Base-by-base conservation (phyloP, 2,113 vertebrate genomes). In the Chlorodrepanis virens region DNA sequence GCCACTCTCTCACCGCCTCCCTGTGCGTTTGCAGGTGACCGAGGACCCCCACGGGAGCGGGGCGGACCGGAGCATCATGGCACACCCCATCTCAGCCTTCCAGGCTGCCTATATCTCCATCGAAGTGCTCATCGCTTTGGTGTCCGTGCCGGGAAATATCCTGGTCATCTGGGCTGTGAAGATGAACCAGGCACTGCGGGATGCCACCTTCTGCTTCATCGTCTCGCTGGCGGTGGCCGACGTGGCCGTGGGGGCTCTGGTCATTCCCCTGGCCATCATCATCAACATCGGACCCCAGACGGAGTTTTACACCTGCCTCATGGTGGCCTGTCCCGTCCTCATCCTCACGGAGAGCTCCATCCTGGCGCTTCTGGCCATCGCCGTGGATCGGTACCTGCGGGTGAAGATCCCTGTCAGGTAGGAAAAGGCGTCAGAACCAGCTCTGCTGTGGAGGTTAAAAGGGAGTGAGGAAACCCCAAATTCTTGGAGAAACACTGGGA, bases 141-240 rank as follows among this genome's bases (percentile, higher is more conserved):
- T 99, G 65, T 99, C 99, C 1, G 98, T 99, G 72, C 97, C 99
- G 1, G 99, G 99, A 17, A 99, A 99, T 64, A 98, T 99, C 92
- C 98, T 99, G 98, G 99, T 99, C 76, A 99, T 99, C n/a, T 99
- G 99, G 99, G 99, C 99, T 5, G 99, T 99, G 95, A 99, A 98
- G 76, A 98, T 99, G 69, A 99, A 99, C 98, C 98, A 99, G 71
- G 98, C 99, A 1, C 92, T 99, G 77, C 95, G 99, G 68, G 99
- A 99, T 74, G 99, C 99, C 93, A 99, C 99, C 45, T 99, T 99
- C 96, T 99, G 98, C 96, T 99, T 99, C 97, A 99, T 99, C 59
- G 99, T 99, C 31, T 99, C 99, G 0, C 98, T 99, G 97, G 99
- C 99, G 0, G 98, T 99, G 97, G 99, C 99, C 44, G 99, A 99